Evolutionary conservation across 2,113 vertebrate species (phyloP).

Genomic region (Bujurquina vittata): DNA sequence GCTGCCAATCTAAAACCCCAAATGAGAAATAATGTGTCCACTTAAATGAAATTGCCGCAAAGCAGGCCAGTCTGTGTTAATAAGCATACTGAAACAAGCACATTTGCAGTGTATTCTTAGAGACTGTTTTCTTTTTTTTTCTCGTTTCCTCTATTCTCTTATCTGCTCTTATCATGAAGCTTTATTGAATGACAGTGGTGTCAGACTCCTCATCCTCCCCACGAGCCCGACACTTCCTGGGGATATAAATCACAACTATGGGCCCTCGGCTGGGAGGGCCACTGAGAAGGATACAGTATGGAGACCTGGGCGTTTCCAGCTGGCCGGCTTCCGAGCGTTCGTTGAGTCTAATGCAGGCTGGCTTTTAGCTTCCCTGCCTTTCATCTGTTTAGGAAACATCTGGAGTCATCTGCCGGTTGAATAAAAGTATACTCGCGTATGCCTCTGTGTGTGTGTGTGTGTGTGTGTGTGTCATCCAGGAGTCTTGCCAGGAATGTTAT

Average conservation of each 20-base stretch:
- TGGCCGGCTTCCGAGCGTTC: conserved; percentile 67
- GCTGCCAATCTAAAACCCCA: conserved; percentile 14
- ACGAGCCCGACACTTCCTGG: conserved; percentile 66
- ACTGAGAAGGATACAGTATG: conserved; percentile 55
- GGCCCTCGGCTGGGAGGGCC: conserved; percentile 45
- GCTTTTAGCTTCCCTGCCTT: conserved; percentile 68
- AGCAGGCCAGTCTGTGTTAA: background rate
- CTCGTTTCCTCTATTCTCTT: conserved; percentile 13
- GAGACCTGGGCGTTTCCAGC: conserved; percentile 62
- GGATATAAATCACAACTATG: conserved; percentile 68
- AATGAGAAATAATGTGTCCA: conserved; percentile 16
- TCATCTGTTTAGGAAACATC: conserved; percentile 83
- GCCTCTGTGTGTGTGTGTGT: conserved; percentile 19
- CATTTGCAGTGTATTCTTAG: conserved; percentile 1
- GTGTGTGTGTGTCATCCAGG: conserved; percentile 36
- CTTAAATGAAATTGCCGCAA: background rate
- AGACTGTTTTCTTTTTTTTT: conserved; percentile 17
- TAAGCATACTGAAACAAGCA: conserved; percentile 14
- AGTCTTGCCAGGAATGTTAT: conserved; percentile 69
- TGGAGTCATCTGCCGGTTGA: conserved; percentile 74
- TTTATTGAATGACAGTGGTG: conserved; percentile 49
- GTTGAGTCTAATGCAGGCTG: conserved; percentile 63
- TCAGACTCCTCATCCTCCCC: conserved; percentile 53
- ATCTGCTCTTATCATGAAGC: conserved; percentile 57
- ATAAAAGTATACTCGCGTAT: conserved; percentile 30